Percentiles rank a stretch among this genome's conserved stretches.
phyloP scores from a whole-genome alignment of 92 coral and sea anemone genomes.

The Micromussa lordhowensis region DNA sequence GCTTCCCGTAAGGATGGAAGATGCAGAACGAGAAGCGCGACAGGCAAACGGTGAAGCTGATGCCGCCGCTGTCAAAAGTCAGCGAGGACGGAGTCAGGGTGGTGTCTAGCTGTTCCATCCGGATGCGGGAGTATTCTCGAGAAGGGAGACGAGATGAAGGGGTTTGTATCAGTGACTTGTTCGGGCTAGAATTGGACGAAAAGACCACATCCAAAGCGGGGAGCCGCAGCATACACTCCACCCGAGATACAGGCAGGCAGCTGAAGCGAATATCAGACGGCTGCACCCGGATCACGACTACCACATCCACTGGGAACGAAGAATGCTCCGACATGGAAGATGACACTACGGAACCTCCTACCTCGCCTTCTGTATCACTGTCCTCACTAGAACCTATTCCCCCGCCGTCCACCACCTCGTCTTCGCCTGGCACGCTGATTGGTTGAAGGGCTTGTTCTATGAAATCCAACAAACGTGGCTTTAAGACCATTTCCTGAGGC shows the following conservation, averaged over 20 bases:
- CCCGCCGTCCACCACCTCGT: slow-evolving; percentile 73
- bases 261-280: slow-evolving; percentile 97
- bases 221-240: slow-evolving; percentile 94
- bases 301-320: slow-evolving; percentile 97
- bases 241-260: slow-evolving; percentile 95
- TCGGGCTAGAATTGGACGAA: slow-evolving; percentile 97
- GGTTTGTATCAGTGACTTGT: slow-evolving; percentile 65
- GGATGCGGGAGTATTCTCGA: slow-evolving; percentile 46
- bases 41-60: slow-evolving; percentile 94
- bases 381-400: slow-evolving; percentile 72
- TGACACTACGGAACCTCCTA: slow-evolving; percentile 89
- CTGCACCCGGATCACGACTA: slow-evolving; percentile 92
- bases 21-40: slow-evolving; percentile 97
- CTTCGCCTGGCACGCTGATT: slow-evolving; percentile 76
- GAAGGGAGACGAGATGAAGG: slow-evolving; percentile 36
- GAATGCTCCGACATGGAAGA: slow-evolving; percentile 96
- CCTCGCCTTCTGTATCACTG: slow-evolving; percentile 81
- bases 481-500: slow-evolving; percentile 96
- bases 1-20: slow-evolving; percentile 97
- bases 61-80: slow-evolving; percentile 92
- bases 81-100: slow-evolving; percentile 49
- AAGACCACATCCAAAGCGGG: slow-evolving; percentile 95
- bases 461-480: slow-evolving; percentile 92
- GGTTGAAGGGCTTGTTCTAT: slow-evolving; percentile 93
- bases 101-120: slow-evolving; percentile 56